phyloP scores from a whole-genome alignment of 2,888 invertebrate genomes.

The Bimastos eiseni region DNA sequence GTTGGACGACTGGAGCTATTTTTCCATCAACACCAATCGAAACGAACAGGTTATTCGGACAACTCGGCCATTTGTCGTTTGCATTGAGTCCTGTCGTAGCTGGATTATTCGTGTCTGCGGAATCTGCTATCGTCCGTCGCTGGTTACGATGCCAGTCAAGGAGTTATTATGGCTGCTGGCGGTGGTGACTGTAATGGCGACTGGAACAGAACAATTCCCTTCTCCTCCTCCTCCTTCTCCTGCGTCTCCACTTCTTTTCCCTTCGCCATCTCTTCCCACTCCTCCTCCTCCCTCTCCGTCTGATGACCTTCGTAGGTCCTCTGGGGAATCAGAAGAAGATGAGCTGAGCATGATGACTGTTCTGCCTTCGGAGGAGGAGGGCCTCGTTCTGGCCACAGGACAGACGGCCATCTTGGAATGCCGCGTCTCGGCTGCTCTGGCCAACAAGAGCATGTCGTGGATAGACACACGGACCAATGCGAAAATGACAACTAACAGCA shows the following conservation, averaged over 20 bases:
- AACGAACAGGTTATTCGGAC: neutral
- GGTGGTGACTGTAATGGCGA: neutral
- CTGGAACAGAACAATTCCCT: neutral
- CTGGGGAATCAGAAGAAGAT: neutral
- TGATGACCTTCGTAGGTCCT: neutral
- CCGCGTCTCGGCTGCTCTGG: neutral
- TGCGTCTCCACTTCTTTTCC: neutral
- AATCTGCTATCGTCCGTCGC: neutral
- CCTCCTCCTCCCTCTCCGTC: neutral
- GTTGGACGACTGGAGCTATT: neutral
- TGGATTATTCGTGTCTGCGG: too few relatives aligned
- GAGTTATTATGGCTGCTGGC: neutral
- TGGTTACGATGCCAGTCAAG: neutral
- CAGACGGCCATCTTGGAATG: conserved; percentile 17
- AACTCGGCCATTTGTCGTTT: too few relatives aligned
- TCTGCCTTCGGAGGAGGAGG: neutral
- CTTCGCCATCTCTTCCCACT: neutral
- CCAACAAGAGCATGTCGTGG: neutral
- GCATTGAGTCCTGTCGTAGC: too few relatives aligned
- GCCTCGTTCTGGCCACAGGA: neutral
- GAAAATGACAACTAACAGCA: neutral
- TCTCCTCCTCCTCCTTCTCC: neutral
- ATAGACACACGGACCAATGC: neutral
- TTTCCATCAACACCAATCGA: neutral
- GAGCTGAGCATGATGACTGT: neutral